A percentile compares a stretch with the other conserved stretches of the same genome.
These are phyloP conservation scores for Oreohelix idahoensis DNA, from an alignment of 1,140 invertebrate species.

Conservation along the genomic window DNA sequence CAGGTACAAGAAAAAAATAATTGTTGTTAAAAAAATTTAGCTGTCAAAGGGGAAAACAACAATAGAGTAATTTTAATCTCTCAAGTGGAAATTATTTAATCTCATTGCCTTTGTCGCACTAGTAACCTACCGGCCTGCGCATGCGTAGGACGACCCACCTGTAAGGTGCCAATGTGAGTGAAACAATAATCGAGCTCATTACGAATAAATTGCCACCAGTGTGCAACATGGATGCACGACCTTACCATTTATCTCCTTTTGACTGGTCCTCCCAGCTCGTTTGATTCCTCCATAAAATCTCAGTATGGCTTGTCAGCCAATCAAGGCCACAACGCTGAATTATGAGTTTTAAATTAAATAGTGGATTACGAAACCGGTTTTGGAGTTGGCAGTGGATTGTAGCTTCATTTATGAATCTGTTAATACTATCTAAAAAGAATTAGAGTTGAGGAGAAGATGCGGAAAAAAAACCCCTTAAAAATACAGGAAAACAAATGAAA, in stretches of 20 bases:
- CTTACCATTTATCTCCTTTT: not conserved
- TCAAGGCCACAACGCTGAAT: no score
- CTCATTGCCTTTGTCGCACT: not conserved
- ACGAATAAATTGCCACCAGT: not conserved
- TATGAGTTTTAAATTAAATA: no score
- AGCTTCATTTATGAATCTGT: no score
- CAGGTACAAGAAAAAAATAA: not conserved
- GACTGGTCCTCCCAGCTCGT: not conserved
- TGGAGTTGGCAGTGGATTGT: no score
- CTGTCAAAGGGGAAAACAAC: no score
- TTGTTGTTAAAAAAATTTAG: not conserved
- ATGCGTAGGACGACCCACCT: not conserved
- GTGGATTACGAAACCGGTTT: no score
- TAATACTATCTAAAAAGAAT: no score
- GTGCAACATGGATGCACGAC: not conserved
- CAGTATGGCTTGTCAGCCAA: no score
- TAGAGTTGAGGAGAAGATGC: no score
- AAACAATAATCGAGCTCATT: not conserved
- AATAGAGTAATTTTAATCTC: not conserved
- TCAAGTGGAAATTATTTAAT: conserved; percentile 6
- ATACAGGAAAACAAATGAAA: no score
- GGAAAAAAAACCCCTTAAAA: no score
- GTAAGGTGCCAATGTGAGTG: not conserved
- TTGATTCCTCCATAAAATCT: no score
- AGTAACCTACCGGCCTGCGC: not conserved